A percentile compares a stretch with the other conserved stretches of the same genome.
These are phyloP conservation scores for Pseudorasbora parva DNA, from an alignment of 2,113 vertebrate species.

Conservation along the genomic window DNA sequence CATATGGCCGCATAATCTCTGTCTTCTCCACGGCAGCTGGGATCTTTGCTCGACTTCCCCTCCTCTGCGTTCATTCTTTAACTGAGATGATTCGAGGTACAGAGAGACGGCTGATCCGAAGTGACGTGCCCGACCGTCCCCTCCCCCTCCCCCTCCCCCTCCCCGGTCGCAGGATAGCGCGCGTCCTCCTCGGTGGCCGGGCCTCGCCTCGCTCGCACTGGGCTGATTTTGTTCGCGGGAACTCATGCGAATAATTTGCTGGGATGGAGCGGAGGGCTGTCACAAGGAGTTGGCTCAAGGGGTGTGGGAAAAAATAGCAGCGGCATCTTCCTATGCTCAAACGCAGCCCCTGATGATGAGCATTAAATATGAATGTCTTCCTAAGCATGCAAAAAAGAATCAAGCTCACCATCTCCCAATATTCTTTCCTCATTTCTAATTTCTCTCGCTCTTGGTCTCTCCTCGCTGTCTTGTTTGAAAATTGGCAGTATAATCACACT, in stretches of 20 bases:
- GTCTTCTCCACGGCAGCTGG: conserved; percentile 47
- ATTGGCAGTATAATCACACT: conserved; percentile 68
- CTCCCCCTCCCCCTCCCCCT: conserved; percentile 47
- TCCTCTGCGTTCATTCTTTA: conserved; percentile 67
- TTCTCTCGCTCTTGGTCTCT: conserved; percentile 57
- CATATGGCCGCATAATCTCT: conserved; percentile 46
- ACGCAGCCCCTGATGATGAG: conserved; percentile 73
- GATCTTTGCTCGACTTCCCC: conserved; percentile 53
- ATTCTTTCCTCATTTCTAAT: conserved; percentile 51
- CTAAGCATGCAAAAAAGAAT: conserved; percentile 71
- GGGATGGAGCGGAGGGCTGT: conserved; percentile 80
- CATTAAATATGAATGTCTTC: conserved; percentile 79
- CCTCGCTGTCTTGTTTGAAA: conserved; percentile 67
- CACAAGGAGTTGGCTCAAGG: conserved; percentile 81
- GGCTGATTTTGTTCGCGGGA: conserved; percentile 79
- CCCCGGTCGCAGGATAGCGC: conserved; percentile 67
- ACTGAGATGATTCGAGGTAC: conserved; percentile 72
- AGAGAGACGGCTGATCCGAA: conserved; percentile 75
- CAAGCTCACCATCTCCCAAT: conserved; percentile 42
- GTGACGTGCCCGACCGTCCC: conserved; percentile 65
- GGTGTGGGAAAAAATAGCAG: conserved; percentile 79
- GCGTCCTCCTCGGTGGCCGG: conserved; percentile 65
- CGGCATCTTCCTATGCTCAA: conserved; percentile 74
- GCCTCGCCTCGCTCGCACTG: conserved; percentile 74
- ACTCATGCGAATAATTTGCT: conserved; percentile 81